Evolutionary conservation across 1,140 invertebrate species (phyloP).

Genomic region (Hylyphantes graminicola): DNA sequence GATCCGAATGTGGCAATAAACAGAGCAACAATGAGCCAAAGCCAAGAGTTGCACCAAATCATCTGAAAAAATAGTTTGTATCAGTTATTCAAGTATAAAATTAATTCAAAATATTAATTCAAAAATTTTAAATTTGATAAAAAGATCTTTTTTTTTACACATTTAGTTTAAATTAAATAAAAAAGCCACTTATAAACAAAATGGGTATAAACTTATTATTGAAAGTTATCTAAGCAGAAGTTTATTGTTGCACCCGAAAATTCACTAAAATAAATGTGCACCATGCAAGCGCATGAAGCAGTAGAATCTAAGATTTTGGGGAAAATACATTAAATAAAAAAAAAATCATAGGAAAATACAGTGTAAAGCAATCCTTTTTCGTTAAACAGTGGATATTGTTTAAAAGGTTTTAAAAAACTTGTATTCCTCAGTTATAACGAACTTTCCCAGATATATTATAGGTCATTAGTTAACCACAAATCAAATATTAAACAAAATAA

Average conservation of each 20-base stretch:
- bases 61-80: conserved; percentile 26
- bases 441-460: neutral
- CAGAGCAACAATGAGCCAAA: conserved; percentile 54
- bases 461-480: neutral
- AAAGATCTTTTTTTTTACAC: neutral
- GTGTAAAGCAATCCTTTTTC: neutral
- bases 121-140: neutral
- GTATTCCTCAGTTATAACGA: neutral
- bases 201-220: neutral
- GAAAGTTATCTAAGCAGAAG: neutral
- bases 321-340: neutral
- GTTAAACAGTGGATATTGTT: neutral
- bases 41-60: conserved; percentile 46
- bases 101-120: no score
- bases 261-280: neutral
- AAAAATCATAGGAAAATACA: neutral
- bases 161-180: neutral
- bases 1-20: conserved; percentile 48
- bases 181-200: neutral
- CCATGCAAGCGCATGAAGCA: neutral
- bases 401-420: neutral
- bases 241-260: neutral
- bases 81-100: no score
- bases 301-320: neutral
- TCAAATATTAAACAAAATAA: no score